Evolutionary conservation across 2,797 vertebrate species (phyloP).

Genomic region (Melanotaenia boesemani): DNA sequence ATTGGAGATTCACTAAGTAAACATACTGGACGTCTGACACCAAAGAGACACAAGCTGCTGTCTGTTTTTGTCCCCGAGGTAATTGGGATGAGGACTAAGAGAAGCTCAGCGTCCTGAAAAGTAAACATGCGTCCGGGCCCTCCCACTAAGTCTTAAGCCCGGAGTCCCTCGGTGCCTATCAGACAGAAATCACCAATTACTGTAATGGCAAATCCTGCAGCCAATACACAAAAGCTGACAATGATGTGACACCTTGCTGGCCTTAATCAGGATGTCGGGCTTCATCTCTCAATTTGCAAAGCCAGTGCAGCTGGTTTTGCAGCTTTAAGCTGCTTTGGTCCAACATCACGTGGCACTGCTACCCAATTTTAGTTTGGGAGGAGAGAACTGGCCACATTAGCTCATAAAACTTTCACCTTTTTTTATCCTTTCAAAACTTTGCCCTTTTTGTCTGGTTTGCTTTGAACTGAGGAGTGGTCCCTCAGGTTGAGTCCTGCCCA

Average conservation of each 20-base stretch:
- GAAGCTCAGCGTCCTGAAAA: conserved; percentile 53
- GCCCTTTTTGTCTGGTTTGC: too few species aligned
- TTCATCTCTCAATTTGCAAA: conserved; percentile 63
- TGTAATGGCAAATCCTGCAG: conserved; percentile 68
- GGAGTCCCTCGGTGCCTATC: conserved; percentile 50
- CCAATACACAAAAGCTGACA: conserved; percentile 59
- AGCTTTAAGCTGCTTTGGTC: conserved; percentile 57
- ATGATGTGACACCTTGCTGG: conserved; percentile 65
- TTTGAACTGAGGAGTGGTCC: too few species aligned
- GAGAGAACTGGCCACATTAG: background rate
- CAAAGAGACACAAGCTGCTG: conserved; percentile 71
- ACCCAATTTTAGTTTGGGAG: conserved; percentile 35
- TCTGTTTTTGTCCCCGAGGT: conserved; percentile 71
- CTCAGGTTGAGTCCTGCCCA: too few species aligned
- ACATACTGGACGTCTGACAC: conserved; percentile 68
- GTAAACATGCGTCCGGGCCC: conserved; percentile 46
- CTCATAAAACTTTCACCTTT: too few species aligned
- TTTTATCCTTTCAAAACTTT: too few species aligned
- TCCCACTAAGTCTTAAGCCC: conserved; percentile 65
- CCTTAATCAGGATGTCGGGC: conserved; percentile 59
- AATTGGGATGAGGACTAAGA: conserved; percentile 70
- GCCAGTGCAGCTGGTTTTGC: background rate
- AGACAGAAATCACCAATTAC: conserved; percentile 80
- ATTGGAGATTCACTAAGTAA: conserved; percentile 69
- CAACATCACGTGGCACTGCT: conserved; percentile 47